Conservation (phyloP, 2,888 invertebrate species). For the Xylophagus ater region DNA sequence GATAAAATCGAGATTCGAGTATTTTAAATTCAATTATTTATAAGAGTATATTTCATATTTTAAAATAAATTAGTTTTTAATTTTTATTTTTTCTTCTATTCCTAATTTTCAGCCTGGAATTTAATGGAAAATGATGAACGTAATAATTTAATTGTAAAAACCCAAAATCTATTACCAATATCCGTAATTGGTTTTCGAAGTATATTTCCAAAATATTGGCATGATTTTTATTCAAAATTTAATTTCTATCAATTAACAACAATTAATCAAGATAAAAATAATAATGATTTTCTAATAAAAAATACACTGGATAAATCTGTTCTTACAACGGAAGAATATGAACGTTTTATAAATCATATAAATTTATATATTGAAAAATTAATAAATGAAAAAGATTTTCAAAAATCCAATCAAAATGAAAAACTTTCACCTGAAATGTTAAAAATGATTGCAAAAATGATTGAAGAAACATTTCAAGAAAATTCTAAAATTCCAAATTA, state of each 20-base stretch:
- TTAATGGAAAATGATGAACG: slow-evolving; percentile 37
- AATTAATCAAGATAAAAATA: slow-evolving; percentile 13
- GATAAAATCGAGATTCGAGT: too few species aligned
- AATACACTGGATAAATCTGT: slow-evolving; percentile 26
- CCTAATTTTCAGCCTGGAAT: slow-evolving; percentile 27
- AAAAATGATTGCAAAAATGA: slow-evolving; percentile 26
- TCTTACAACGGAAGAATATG: slow-evolving; percentile 32
- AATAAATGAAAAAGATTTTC: slow-evolving; percentile 28
- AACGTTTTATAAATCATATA: slow-evolving; percentile 33
- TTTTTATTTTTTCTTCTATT: too few species aligned
- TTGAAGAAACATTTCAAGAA: slow-evolving; percentile 29
- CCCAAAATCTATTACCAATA: slow-evolving; percentile 27
- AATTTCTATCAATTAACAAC: background rate
- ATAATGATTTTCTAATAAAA: slow-evolving; percentile 15
- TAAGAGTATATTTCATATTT: too few species aligned
- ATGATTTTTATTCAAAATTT: slow-evolving; percentile 11
- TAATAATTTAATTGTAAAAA: slow-evolving; percentile 22
- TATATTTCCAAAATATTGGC: slow-evolving; percentile 20
- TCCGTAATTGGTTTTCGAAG: slow-evolving; percentile 26
- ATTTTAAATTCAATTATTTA: too few species aligned
- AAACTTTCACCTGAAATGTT: slow-evolving; percentile 18
- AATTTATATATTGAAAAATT: slow-evolving; percentile 34
- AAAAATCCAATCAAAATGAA: slow-evolving; percentile 21
- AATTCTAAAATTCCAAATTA: slow-evolving; percentile 21
- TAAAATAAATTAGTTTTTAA: too few species aligned